Base-by-base conservation (phyloP, 1,140 invertebrate species). In the Scylla paramamosain region DNA sequence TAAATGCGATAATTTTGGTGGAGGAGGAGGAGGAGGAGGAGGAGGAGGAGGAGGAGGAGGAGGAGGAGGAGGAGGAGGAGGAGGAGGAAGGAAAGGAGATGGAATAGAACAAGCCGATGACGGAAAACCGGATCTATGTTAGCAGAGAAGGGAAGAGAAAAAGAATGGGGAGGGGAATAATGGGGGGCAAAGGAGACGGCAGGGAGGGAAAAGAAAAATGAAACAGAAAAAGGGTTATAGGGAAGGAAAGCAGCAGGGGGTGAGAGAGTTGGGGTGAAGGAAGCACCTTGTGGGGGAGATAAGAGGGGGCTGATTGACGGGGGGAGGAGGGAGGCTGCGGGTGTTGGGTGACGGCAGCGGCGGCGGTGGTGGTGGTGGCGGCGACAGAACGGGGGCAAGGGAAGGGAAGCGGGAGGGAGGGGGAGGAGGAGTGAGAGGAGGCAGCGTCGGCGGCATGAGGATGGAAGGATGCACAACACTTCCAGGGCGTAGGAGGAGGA, bases 271-370 rank as follows among this genome's bases (percentile, higher is more conserved):
- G 52, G 52, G 52, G 52, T 59, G 52, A 59, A 59, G 52, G 52
- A 20, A 20, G 67, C 6, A 77, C 67, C 67, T n/a, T n/a, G 25
- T 77, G 67, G n/a, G 67, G 67, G 67, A 20, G 52, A 84, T 29
- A 25, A 14, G 84, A 20, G 31, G 84, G 31, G 29, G n/a, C 3
- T 39, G 84, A 32, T 28, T 29, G 28, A 84, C 83, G 25, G 83
- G 83, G 83, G 29, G 84, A 20, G 84, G 84, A 87, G 28, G 39
- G 84, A 87, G n/a, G 84, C 25, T 87, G 84, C 31, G 84, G 84
- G 84, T 39, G 84, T 20, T 59, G 52, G 52, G 52, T 59, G 52
- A 59, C 52, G 52, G 52, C 52, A 59, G 39, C 6, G 39, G 84
- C 14, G 84, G n/a, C 67, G 67, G 67, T 20, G n/a, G 67, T 77